Conservation (phyloP, 2,888 invertebrate species). For the Conus canariensis region DNA sequence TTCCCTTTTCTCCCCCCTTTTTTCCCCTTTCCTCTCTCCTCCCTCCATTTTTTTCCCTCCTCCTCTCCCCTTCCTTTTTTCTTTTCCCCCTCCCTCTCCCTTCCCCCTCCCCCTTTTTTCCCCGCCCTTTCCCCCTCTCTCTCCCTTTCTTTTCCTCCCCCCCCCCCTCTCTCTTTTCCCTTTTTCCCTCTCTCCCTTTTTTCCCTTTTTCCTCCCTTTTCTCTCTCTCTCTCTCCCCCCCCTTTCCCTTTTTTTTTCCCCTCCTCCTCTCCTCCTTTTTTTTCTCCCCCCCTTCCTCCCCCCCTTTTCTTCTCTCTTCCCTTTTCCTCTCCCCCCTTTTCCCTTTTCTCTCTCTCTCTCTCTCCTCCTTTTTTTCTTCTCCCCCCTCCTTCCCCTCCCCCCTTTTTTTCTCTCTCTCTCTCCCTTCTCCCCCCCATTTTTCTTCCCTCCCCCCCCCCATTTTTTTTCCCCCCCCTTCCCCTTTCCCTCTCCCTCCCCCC, state of each 20-base stretch:
- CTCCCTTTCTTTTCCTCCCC: too few relatives aligned
- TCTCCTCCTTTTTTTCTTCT: not conserved
- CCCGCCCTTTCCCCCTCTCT: too few relatives aligned
- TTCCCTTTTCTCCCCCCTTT: too few relatives aligned
- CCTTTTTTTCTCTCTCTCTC: not conserved
- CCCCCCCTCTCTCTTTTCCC: too few relatives aligned
- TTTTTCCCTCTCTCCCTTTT: not conserved
- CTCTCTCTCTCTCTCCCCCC: slow-evolving; percentile 3
- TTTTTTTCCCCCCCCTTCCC: not conserved
- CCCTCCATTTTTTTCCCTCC: too few relatives aligned
- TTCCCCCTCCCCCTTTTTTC: too few relatives aligned
- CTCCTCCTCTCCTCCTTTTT: not conserved
- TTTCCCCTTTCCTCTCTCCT: too few relatives aligned
- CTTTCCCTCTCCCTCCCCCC: not conserved
- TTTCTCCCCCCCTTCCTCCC: not conserved
- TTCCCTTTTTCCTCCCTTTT: not conserved
- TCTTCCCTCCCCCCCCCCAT: not conserved
- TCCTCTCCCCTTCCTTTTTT: too few relatives aligned
- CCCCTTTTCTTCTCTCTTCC: not conserved
- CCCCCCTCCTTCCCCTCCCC: not conserved
- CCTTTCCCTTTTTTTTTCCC: not conserved
- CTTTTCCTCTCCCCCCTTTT: not conserved
- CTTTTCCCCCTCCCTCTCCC: too few relatives aligned
- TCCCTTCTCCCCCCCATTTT: not conserved
- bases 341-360: not conserved